These are phyloP conservation scores for Zoanthus sociatus DNA, from an alignment of 92 coral and sea anemone species.

Conservation along the genomic window DNA sequence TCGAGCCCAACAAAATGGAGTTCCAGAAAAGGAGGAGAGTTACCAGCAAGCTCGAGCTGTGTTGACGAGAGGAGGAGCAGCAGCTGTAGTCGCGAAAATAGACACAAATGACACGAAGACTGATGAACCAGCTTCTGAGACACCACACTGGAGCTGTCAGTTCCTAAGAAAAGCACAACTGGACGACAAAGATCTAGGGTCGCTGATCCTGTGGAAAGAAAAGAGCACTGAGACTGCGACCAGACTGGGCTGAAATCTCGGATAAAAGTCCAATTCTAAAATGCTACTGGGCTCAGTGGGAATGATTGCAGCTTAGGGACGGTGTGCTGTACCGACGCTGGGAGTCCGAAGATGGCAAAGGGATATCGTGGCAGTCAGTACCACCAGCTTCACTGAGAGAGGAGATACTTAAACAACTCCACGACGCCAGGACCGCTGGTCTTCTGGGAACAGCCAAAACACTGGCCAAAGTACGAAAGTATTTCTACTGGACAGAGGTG, in stretches of 20 bases:
- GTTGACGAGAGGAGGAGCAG: slow-evolving; percentile 2
- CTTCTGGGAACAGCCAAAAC: slow-evolving; percentile 50
- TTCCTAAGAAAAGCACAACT: neutral
- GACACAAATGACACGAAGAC: neutral
- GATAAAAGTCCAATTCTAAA: neutral
- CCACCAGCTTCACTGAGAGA: neutral
- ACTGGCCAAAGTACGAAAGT: slow-evolving; percentile 15
- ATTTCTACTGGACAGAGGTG: slow-evolving; percentile 45
- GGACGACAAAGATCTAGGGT: neutral
- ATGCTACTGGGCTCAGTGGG: slow-evolving; percentile 17
- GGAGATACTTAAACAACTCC: slow-evolving; percentile 15
- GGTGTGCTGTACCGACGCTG: slow-evolving; percentile 43
- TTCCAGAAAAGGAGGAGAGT: neutral
- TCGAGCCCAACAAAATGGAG: neutral
- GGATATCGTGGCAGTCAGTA: too few relatives aligned
- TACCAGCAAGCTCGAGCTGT: slow-evolving; percentile 30
- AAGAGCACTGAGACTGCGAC: neutral
- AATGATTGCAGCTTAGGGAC: slow-evolving; percentile 11
- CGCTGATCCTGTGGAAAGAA: slow-evolving; percentile 15
- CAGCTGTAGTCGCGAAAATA: slow-evolving; percentile 3
- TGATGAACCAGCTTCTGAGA: neutral
- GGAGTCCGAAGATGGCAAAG: slow-evolving; percentile 15
- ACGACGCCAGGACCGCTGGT: slow-evolving; percentile 41
- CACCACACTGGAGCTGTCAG: too few relatives aligned
- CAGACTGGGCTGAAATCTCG: slow-evolving; percentile 26